Conservation (phyloP, 92 coral and sea anemone genomes). For the Zoanthus gigantus region DNA sequence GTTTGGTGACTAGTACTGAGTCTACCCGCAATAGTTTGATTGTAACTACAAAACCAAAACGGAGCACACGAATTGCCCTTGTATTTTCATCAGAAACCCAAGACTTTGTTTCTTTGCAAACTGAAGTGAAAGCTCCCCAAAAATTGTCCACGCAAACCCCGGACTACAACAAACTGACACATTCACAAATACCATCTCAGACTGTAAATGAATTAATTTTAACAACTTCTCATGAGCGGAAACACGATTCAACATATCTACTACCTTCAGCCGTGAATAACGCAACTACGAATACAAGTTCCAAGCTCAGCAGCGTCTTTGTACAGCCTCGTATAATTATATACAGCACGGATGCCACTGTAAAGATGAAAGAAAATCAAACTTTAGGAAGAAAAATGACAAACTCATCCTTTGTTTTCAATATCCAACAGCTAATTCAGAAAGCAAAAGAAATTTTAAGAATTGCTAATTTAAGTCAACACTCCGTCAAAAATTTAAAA, state of each 20-base stretch:
- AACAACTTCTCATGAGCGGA: neutral
- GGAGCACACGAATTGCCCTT: neutral
- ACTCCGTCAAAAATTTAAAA: conserved; percentile 42
- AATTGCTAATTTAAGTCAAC: neutral
- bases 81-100: neutral
- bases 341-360: neutral
- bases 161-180: neutral
- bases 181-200: neutral
- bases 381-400: neutral
- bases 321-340: neutral
- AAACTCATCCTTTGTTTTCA: conserved; percentile 9
- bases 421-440: conserved; percentile 43
- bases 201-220: neutral
- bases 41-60: neutral
- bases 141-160: neutral
- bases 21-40: neutral
- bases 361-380: neutral
- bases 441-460: conserved; percentile 45
- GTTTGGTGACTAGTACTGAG: neutral
- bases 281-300: conserved; percentile 12
- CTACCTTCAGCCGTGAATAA: neutral
- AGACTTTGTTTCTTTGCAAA: neutral
- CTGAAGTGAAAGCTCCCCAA: neutral
- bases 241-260: neutral
- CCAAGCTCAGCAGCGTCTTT: neutral